Conservation (phyloP, 2,888 invertebrate genomes). For the Tenthredo scrophulariae region DNA sequence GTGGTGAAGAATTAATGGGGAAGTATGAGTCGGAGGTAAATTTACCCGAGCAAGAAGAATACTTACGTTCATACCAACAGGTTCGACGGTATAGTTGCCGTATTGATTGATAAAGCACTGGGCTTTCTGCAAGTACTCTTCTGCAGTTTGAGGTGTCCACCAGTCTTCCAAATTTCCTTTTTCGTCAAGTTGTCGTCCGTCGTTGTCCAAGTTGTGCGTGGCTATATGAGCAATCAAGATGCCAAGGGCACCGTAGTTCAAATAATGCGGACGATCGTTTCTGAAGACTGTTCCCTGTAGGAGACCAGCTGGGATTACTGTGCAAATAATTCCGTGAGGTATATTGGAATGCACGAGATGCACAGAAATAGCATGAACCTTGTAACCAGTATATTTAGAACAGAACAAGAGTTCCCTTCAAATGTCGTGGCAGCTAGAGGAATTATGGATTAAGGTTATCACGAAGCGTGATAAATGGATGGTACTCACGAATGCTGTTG, state of each 20-base stretch:
- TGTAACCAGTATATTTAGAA: background rate
- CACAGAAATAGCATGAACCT: background rate
- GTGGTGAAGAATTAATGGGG: background rate
- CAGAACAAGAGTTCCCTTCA: too few species aligned
- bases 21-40: background rate
- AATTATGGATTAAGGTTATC: background rate
- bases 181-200: constrained; percentile 95
- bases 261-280: constrained; percentile 92
- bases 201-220: constrained; percentile 93
- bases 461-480: background rate
- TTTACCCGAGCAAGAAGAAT: constrained; percentile 57
- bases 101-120: constrained; percentile 96
- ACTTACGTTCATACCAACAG: constrained; percentile 87
- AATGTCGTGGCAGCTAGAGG: too few species aligned
- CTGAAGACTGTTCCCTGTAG: constrained; percentile 95
- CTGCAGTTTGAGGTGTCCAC: constrained; percentile 93
- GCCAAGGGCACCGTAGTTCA: constrained; percentile 95
- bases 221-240: constrained; percentile 96
- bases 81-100: constrained; percentile 91
- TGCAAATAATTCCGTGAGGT: constrained; percentile 40
- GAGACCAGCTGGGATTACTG: constrained; percentile 96
- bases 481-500: constrained; percentile 80
- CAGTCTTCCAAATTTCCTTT: constrained; percentile 95
- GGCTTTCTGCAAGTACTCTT: constrained; percentile 90
- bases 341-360: background rate